Percentiles rank a stretch among this genome's conserved stretches.
phyloP scores from a whole-genome alignment of 1,140 invertebrate genomes.

The Leptinotarsa undecemlineata region DNA sequence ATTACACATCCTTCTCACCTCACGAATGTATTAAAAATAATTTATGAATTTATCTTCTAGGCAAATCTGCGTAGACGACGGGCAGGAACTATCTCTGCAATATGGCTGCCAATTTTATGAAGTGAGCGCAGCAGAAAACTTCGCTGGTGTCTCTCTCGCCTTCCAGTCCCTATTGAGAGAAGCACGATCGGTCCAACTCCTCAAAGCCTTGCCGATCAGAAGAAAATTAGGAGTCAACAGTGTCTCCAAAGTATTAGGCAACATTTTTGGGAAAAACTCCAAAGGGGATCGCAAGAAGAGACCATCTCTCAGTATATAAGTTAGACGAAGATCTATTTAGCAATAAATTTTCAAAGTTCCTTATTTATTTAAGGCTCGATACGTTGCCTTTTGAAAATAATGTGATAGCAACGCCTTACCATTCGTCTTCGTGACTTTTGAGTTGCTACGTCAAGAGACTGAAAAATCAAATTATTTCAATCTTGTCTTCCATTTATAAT shows the following conservation, averaged over 20 bases:
- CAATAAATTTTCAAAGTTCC: slow-evolving; percentile 22
- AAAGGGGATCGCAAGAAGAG: slow-evolving; percentile 74
- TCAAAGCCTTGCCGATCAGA: slow-evolving; percentile 71
- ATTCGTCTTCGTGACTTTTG: slow-evolving; percentile 7
- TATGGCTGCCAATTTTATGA: slow-evolving; percentile 85
- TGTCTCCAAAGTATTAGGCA: slow-evolving; percentile 78
- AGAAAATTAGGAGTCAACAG: slow-evolving; percentile 77
- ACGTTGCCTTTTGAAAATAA: neutral
- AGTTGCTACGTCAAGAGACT: slow-evolving; percentile 17
- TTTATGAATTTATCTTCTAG: slow-evolving; percentile 56
- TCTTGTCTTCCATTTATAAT: neutral
- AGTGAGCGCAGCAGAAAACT: slow-evolving; percentile 82
- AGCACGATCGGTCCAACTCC: slow-evolving; percentile 70
- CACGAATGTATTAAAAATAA: too few species aligned
- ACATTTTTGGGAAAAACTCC: slow-evolving; percentile 77
- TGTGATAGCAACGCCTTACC: slow-evolving; percentile 26
- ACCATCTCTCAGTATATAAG: slow-evolving; percentile 73
- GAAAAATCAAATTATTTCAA: neutral
- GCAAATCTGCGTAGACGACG: slow-evolving; percentile 77
- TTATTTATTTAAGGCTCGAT: slow-evolving; percentile 18
- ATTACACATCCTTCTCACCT: too few species aligned
- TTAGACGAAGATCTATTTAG: neutral
- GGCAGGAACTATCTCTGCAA: slow-evolving; percentile 75
- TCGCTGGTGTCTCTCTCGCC: slow-evolving; percentile 74
- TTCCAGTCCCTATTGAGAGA: slow-evolving; percentile 79